Evolutionary conservation across 2,888 invertebrate genomes (phyloP), one percentile per base, ranked within the genome.

Genomic region (Aporophyla lueneburgensis): DNA sequence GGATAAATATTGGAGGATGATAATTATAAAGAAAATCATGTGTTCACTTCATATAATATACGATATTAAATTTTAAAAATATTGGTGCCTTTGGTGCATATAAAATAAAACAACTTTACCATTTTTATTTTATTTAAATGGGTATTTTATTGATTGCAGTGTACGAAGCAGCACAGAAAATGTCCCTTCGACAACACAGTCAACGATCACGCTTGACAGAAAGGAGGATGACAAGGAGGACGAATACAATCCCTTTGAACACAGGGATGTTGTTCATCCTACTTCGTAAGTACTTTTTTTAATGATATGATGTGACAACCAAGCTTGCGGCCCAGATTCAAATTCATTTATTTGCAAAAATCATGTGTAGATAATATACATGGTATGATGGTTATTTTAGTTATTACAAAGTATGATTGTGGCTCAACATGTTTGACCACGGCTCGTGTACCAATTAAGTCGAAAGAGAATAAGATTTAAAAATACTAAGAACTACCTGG

Each of bases 201-300:
- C 95, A 0, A 94, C 94, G 0, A 81, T 92, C 72, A 93, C 94
- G 0, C 86, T 94, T 19, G 86, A 88, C 24, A 93, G 92, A 58
- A 87, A 83, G 7, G 89, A 89, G 2, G 81, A 76, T 24, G 90
- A 86, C 0, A 87, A 83, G 0, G 93, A 95, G 5, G 91, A 89
- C 0, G 93, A 96, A 0, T 98, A 98, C 89, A 93, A 97, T 90
- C 98, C 98, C 0, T 98, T 98, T 84, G 97, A 97, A n/a, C 96
- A 98, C 91, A 96, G 98, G 76, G 96, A 97, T 79, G 96, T 97
- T 51, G 96, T 95, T 24, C 97, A 98, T 88, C 97, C 97, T 0
- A 98, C 97, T 67, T 97, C 98, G 98, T 98, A 94, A 97, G 97
- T 91, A 53, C 6, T 2, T 53, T 16, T 24, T 40, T 53, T 43